These are phyloP conservation scores for Cheirogaleus medius DNA, from an alignment of 2,113 vertebrate genomes.

Conservation along the genomic window DNA sequence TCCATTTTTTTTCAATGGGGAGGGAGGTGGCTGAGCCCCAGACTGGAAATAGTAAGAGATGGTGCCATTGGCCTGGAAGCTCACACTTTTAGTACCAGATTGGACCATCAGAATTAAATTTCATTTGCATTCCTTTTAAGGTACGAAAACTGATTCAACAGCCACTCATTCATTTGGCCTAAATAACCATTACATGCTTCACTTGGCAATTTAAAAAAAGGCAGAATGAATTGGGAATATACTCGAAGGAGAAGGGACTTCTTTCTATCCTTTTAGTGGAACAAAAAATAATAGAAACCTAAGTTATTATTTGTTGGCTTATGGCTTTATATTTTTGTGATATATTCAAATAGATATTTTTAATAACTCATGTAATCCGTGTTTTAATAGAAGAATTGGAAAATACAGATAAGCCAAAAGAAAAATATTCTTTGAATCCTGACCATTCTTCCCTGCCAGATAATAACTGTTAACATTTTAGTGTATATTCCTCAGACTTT, in stretches of 20 bases:
- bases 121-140: background rate
- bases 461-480: conserved; percentile 11
- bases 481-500: background rate
- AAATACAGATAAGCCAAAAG: conserved; percentile 33
- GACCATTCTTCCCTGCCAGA: background rate
- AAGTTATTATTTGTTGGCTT: background rate
- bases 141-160: background rate
- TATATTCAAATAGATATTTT: conserved; percentile 16
- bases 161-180: background rate
- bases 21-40: background rate
- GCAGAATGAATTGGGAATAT: background rate
- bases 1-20: conserved; percentile 8
- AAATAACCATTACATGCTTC: background rate
- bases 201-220: background rate
- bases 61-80: background rate
- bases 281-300: background rate
- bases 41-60: background rate
- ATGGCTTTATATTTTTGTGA: conserved; percentile 15
- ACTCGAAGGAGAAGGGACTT: background rate
- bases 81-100: background rate
- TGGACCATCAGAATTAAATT: background rate
- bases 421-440: conserved; percentile 9
- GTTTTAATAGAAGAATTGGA: conserved; percentile 49
- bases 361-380: background rate
- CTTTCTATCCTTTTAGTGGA: background rate